Evolutionary conservation across 2,888 invertebrate genomes (phyloP).

Genomic region (Cerastis rubricosa): DNA sequence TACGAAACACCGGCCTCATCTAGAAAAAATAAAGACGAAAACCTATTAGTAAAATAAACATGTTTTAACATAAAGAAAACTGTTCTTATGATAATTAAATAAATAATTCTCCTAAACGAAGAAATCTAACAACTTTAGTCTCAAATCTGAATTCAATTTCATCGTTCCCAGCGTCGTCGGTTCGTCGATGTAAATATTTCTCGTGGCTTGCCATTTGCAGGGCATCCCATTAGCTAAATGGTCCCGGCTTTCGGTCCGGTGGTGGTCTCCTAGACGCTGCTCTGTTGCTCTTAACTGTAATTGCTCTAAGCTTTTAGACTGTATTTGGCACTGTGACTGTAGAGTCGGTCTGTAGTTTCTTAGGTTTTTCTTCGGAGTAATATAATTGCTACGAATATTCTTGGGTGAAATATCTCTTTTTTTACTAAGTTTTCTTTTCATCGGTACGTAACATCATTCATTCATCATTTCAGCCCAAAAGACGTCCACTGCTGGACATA

Average conservation of each 20-base stretch:
- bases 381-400: not conserved
- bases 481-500: too few relatives aligned
- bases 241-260: slow-evolving; percentile 23
- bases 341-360: slow-evolving; percentile 9
- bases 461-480: too few relatives aligned
- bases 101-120: slow-evolving; percentile 2
- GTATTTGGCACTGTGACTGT: slow-evolving; percentile 7
- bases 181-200: slow-evolving; percentile 40
- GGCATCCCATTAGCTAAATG: slow-evolving; percentile 54
- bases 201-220: slow-evolving; percentile 40
- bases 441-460: too few relatives aligned
- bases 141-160: slow-evolving; percentile 37
- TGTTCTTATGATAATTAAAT: not conserved
- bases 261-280: slow-evolving; percentile 50
- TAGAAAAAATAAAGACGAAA: too few relatives aligned
- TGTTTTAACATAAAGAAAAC: not conserved
- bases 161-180: not conserved
- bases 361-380: slow-evolving; percentile 14
- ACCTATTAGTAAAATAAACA: too few relatives aligned
- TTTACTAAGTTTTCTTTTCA: not conserved
- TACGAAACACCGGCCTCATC: too few relatives aligned
- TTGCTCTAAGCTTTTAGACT: slow-evolving; percentile 48
- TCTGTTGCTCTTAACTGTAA: slow-evolving; percentile 51
- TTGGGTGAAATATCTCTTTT: not conserved
- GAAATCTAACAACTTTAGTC: not conserved